Base-by-base conservation (phyloP, 2,113 vertebrate species). In the Phalacrocorax aristotelis region DNA sequence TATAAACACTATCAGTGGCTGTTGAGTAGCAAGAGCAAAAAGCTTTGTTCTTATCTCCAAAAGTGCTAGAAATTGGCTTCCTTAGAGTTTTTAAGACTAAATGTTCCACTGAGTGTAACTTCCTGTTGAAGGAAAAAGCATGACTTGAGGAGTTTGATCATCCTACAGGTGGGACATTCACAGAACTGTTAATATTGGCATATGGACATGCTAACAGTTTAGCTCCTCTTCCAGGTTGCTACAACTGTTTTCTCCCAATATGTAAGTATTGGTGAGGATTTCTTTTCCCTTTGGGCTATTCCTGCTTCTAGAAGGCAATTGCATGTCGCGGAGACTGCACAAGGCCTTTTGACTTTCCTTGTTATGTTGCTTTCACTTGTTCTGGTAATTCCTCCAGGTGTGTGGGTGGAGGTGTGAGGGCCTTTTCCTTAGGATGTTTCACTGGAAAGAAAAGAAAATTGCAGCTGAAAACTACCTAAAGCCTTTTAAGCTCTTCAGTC, bases 321-420 rank as follows among this genome's bases (percentile, higher is more conserved):
- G 25, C 2, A 1, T 66, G 36, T 18, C 1, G 1, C 3, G 8
- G 54, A 44, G 46, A n/a, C 76, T 81, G 46, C n/a, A 48, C 13
- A 20, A 71, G 40, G 46, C 23, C 23, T 84, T 86, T 77, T 89
- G 68, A 10, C 20, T 81, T 91, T 72, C n/a, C 57, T 93, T 74
- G 27, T 66, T 57, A 44, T 8, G 34, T 54, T 74, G 38, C 48
- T 55, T 93, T 90, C n/a, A 13, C 22, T 92, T 40, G 9, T 54
- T 96, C 70, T 90, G 70, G 15, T 75, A 76, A 79, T 64, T 84
- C 48, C 40, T 72, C 3, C 0, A 17, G 13, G 10, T 13, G 3
- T 55, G 42, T 72, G 26, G 26, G 26, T 60, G 32, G 55, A 72
- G 14, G 4, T 17, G 5, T 26, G 42, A 62, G 26, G 58, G 40